Evolutionary conservation across 2,113 vertebrate genomes (phyloP).

Genomic region (Talpa occidentalis): DNA sequence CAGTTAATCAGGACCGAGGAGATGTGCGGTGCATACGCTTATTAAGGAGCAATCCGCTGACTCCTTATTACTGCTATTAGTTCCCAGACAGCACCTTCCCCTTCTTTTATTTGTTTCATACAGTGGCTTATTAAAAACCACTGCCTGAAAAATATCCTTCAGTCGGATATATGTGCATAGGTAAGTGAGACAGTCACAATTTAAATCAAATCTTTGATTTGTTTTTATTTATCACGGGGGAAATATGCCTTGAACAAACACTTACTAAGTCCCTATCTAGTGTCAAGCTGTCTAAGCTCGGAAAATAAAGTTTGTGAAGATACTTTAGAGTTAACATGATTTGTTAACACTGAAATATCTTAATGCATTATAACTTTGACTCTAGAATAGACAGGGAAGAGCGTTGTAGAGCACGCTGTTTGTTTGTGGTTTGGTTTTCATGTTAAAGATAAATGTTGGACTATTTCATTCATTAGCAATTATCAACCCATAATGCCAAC

Average conservation of each 20-base stretch:
- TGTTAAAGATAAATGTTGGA: neutral
- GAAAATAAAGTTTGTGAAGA: conserved; percentile 17
- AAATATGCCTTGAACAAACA: neutral
- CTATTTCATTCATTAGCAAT: neutral
- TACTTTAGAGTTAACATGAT: neutral
- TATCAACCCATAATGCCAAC: neutral
- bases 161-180: neutral
- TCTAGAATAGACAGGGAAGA: too few species aligned
- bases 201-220: neutral
- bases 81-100: neutral
- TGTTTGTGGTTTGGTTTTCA: neutral
- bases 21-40: neutral
- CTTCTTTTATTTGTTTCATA: neutral
- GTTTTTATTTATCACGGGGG: neutral
- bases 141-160: neutral
- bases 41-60: neutral
- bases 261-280: neutral
- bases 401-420: neutral
- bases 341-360: neutral
- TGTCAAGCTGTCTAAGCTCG: neutral
- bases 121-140: neutral
- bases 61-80: neutral
- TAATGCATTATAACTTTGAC: too few species aligned
- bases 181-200: neutral
- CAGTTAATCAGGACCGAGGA: conserved; percentile 45